Conservation (phyloP, 2,113 vertebrate genomes). For the Nothobranchius kuhntae region DNA sequence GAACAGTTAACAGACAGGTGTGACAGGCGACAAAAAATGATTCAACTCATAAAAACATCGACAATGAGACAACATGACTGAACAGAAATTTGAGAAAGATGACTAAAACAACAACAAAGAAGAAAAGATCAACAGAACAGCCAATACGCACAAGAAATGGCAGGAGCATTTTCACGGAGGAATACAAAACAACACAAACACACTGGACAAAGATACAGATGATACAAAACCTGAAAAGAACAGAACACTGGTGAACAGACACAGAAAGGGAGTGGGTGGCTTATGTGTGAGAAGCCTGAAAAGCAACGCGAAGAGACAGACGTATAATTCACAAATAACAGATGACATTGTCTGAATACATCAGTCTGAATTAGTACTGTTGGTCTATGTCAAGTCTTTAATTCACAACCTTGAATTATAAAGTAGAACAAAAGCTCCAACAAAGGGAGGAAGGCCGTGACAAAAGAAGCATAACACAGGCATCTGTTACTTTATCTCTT, state of each 20-base stretch:
- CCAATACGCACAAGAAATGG: conserved; percentile 16
- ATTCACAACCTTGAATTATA: conserved; percentile 5
- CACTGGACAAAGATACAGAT: conserved; percentile 20
- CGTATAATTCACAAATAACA: conserved; percentile 28
- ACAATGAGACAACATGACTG: not conserved
- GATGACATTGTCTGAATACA: conserved; percentile 3
- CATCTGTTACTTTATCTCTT: not conserved
- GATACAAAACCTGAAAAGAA: conserved; percentile 33
- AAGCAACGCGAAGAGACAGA: conserved; percentile 9
- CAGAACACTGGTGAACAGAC: conserved; percentile 23
- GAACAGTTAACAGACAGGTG: conserved; percentile 58
- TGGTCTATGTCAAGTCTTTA: conserved; percentile 11
- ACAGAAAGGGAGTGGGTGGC: conserved; percentile 40
- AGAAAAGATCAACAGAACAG: conserved; percentile 6
- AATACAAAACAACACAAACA: conserved; percentile 12
- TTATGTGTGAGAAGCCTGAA: conserved; percentile 8
- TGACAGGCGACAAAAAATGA: not conserved
- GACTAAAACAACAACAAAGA: conserved; percentile 9
- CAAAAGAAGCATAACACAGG: too few species aligned
- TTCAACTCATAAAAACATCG: not conserved
- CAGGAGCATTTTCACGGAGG: conserved; percentile 4
- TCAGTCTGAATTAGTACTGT: conserved; percentile 2
- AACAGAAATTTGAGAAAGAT: not conserved
- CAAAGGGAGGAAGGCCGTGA: conserved; percentile 4
- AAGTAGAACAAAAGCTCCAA: conserved; percentile 13